Conservation (phyloP, 2,888 invertebrate species). For the Galeruca laticollis region DNA sequence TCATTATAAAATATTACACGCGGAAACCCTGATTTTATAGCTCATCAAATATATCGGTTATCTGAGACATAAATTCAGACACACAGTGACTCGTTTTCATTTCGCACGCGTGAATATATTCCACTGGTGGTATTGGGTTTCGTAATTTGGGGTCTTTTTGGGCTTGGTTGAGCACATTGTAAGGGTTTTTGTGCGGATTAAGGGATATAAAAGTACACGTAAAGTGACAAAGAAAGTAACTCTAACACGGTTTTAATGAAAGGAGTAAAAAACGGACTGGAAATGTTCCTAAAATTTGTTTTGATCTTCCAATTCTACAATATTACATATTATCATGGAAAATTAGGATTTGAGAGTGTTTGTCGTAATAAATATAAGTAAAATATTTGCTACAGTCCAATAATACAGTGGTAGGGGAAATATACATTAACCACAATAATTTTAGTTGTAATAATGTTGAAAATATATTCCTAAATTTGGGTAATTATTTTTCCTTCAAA, state of each 20-base stretch:
- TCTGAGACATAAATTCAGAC: slow-evolving; percentile 54
- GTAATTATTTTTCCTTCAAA: no score
- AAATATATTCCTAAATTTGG: no score
- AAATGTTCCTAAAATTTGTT: background rate
- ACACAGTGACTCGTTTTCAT: slow-evolving; percentile 18
- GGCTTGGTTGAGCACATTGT: slow-evolving; percentile 25
- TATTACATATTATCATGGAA: background rate
- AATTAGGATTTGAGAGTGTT: background rate
- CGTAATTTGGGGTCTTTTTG: slow-evolving; percentile 33
- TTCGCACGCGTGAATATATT: slow-evolving; percentile 29
- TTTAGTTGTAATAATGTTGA: no score
- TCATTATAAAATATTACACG: no score
- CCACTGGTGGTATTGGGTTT: slow-evolving; percentile 35
- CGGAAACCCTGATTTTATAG: slow-evolving; percentile 55
- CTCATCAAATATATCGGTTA: slow-evolving; percentile 58
- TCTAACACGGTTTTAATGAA: slow-evolving; percentile 11
- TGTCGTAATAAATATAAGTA: no score
- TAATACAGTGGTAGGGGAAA: no score
- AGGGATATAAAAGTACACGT: slow-evolving; percentile 21
- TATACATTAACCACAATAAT: no score
- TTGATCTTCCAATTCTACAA: background rate
- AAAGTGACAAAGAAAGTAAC: slow-evolving; percentile 13
- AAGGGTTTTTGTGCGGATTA: slow-evolving; percentile 26
- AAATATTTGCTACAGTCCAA: no score
- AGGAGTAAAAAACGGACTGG: background rate